Evolutionary conservation across 1,140 invertebrate genomes (phyloP).

Genomic region (Drosophila kepulauana): DNA sequence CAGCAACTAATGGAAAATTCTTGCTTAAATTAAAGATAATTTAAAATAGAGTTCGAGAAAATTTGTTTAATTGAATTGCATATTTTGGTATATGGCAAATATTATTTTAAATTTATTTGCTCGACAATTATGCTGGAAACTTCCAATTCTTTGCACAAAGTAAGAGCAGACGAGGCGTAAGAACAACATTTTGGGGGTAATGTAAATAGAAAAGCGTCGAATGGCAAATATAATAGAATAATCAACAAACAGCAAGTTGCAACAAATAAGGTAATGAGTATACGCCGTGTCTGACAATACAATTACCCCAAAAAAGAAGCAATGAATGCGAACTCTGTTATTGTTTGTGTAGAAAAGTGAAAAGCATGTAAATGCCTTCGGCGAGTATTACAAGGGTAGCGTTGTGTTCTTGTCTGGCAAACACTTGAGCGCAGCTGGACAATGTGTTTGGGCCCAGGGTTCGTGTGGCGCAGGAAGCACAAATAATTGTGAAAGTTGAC

Average conservation of each 20-base stretch:
- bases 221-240: constrained; percentile 74
- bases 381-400: constrained; percentile 49
- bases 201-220: constrained; percentile 45
- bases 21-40: background rate
- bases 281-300: constrained; percentile 61
- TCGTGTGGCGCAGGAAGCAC: constrained; percentile 16
- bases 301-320: constrained; percentile 1
- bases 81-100: background rate
- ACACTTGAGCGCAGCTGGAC: constrained; percentile 69
- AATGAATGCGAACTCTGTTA: constrained; percentile 14
- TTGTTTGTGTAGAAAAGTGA: constrained; percentile 73
- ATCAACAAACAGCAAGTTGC: constrained; percentile 66
- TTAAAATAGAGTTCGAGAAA: too few species aligned
- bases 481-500: constrained; percentile 43
- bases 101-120: constrained; percentile 7
- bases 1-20: background rate
- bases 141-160: background rate
- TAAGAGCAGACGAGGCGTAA: constrained; percentile 51
- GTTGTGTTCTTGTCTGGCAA: constrained; percentile 33
- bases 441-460: constrained; percentile 8
- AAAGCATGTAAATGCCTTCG: constrained; percentile 74
- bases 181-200: constrained; percentile 21
- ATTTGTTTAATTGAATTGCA: background rate
- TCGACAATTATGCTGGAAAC: constrained; percentile 1
- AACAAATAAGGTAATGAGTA: constrained; percentile 76